Evolutionary conservation across 2,113 vertebrate genomes (phyloP), one percentile per base, ranked within the genome.

Genomic region (Isichthys henryi): DNA sequence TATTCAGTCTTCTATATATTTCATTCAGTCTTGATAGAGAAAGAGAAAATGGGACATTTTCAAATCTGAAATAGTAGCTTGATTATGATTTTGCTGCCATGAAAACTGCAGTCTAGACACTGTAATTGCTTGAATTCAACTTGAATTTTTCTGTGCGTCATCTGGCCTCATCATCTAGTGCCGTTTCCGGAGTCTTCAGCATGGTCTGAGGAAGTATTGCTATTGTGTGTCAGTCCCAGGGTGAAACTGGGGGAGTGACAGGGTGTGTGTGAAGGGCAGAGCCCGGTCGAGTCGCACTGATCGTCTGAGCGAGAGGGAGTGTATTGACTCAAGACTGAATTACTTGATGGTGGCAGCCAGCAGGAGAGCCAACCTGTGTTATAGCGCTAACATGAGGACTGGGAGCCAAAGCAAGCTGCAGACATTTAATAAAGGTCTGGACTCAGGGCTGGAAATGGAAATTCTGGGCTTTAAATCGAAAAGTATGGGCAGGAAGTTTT

Each of bases 401-500:
- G 49, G 77, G 53, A 82, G 35, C 31, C 5, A 80, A 86, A 86
- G 70, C n/a, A 35, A 43, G 27, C 11, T 46, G 17, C 43, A 86
- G 8, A 31, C 15, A 58, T 19, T 86, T 83, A 21, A 70, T 50
- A 39, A 50, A 53, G 53, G 27, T 62, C 21, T 86, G 15, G 82
- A 48, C 8, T 23, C 45, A 50, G 45, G 45, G 66, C 82, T 83
- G 39, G 39, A n/a, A 85, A 9, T 27, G 52, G 52, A 86, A 70
- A 86, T 23, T 53, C 88, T 43, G 89, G 70, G 45, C 45, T 66
- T 58, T 70, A 86, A 89, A 86, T 89, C 17, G 21, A 62, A 62
- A 45, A 23, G 35, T 80, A 58, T 23, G 66, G 19, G 52, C 27
- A 74, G 66, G 17, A 43, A 3, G 74, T 43, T 50, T 11, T 39